Percentiles rank a stretch among this genome's conserved stretches.
phyloP scores from a whole-genome alignment of 1,140 invertebrate species.

The Magallana angulata region DNA sequence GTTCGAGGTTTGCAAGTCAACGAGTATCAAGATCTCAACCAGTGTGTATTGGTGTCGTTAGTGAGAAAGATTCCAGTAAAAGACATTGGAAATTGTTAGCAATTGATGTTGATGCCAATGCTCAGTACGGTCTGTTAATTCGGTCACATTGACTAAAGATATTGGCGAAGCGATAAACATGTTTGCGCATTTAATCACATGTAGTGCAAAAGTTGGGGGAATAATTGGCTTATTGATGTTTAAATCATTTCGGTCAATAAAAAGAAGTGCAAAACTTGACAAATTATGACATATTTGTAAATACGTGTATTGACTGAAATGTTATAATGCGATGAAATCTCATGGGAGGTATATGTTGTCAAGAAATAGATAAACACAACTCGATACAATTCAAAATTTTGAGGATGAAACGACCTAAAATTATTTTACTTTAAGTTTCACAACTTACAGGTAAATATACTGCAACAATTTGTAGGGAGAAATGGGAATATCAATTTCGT shows the following conservation, averaged over 20 bases:
- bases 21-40: too few relatives aligned
- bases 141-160: neutral
- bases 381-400: neutral
- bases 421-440: too few relatives aligned
- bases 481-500: slow-evolving; percentile 21
- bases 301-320: slow-evolving; percentile 15
- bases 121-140: neutral
- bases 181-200: neutral
- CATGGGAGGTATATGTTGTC: neutral
- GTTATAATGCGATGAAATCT: slow-evolving; percentile 6
- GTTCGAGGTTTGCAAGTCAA: too few relatives aligned
- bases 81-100: too few relatives aligned
- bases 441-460: neutral
- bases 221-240: slow-evolving; percentile 4
- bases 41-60: too few relatives aligned
- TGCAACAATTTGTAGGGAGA: neutral
- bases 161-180: neutral
- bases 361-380: slow-evolving; percentile 1
- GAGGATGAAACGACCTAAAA: too few relatives aligned
- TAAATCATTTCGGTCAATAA: slow-evolving; percentile 22
- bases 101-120: too few relatives aligned
- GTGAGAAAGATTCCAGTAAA: too few relatives aligned
- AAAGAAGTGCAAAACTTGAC: slow-evolving; percentile 15
- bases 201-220: neutral
- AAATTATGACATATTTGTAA: slow-evolving; percentile 26